Percentiles rank a stretch among this genome's conserved stretches.
phyloP scores from a whole-genome alignment of 2,113 vertebrate genomes.

The Motacilla alba region DNA sequence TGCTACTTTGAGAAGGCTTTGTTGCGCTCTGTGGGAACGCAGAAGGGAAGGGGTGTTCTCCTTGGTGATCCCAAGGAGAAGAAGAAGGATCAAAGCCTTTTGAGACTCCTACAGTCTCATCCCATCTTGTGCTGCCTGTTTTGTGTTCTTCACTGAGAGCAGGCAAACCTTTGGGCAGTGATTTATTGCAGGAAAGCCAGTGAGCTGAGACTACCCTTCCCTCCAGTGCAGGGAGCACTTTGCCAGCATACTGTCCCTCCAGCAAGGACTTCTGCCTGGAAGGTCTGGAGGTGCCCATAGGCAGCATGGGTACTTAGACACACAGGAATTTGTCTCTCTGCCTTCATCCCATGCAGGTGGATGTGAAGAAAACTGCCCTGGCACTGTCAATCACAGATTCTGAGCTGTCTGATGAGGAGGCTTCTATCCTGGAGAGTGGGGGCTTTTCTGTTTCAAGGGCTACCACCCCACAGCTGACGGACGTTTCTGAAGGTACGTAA shows the following conservation, averaged over 20 bases:
- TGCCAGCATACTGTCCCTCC: not conserved
- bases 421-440: conserved; percentile 94
- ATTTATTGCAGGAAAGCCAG: not conserved
- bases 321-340: not conserved
- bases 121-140: not conserved
- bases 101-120: not conserved
- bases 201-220: not conserved
- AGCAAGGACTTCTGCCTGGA: not conserved
- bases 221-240: not conserved
- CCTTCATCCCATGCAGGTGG: conserved; percentile 71
- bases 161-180: not conserved
- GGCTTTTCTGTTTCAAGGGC: conserved; percentile 97
- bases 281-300: not conserved
- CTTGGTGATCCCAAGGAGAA: not conserved
- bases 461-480: conserved; percentile 92
- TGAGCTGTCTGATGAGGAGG: conserved; percentile 95
- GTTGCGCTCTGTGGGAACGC: not conserved
- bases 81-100: not conserved
- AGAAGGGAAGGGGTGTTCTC: not conserved
- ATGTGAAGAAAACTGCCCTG: conserved; percentile 90
- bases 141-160: not conserved
- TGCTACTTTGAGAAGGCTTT: not conserved
- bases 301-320: not conserved
- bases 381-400: conserved; percentile 98
- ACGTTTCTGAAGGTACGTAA: conserved; percentile 90